phyloP scores from a whole-genome alignment of 2,888 invertebrate genomes.

The Latheticus oryzae region DNA sequence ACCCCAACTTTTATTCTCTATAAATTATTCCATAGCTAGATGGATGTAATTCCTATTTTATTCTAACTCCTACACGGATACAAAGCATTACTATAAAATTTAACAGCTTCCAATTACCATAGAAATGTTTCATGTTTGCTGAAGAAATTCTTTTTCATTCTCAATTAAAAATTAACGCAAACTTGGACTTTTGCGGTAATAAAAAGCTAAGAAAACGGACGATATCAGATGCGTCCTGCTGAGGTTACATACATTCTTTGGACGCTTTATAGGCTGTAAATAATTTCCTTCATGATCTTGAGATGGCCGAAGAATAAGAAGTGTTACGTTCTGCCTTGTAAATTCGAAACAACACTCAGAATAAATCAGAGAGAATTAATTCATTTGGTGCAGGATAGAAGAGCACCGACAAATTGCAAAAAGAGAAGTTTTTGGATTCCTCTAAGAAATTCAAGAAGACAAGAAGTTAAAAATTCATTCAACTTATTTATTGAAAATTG shows the following conservation, averaged over 20 bases:
- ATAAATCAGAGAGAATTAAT: conserved; percentile 27
- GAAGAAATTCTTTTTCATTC: too few relatives aligned
- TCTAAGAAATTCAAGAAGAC: too few relatives aligned
- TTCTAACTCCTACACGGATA: conserved; percentile 35
- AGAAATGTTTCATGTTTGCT: conserved; percentile 22
- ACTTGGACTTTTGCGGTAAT: conserved; percentile 13
- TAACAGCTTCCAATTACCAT: conserved; percentile 37
- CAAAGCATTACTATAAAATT: conserved; percentile 38
- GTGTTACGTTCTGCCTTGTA: conserved; percentile 18
- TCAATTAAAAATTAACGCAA: conserved; percentile 29
- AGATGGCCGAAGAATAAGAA: conserved; percentile 25
- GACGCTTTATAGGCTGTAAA: conserved; percentile 36
- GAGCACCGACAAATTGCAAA: background rate
- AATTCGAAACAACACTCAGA: conserved; percentile 8
- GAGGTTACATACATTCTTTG: conserved; percentile 35
- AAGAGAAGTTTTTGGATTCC: too few relatives aligned
- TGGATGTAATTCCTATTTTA: conserved; percentile 39
- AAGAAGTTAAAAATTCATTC: too few relatives aligned
- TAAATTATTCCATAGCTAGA: conserved; percentile 22
- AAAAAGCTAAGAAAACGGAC: conserved; percentile 24
- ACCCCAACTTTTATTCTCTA: conserved; percentile 20
- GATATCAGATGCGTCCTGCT: conserved; percentile 36
- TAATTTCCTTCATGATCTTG: conserved; percentile 33
- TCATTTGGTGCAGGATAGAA: conserved; percentile 12
- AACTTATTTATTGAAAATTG: too few relatives aligned